Percentiles rank a stretch among this genome's conserved stretches.
phyloP scores from a whole-genome alignment of 2,113 vertebrate genomes.

The Nibea coibor region DNA sequence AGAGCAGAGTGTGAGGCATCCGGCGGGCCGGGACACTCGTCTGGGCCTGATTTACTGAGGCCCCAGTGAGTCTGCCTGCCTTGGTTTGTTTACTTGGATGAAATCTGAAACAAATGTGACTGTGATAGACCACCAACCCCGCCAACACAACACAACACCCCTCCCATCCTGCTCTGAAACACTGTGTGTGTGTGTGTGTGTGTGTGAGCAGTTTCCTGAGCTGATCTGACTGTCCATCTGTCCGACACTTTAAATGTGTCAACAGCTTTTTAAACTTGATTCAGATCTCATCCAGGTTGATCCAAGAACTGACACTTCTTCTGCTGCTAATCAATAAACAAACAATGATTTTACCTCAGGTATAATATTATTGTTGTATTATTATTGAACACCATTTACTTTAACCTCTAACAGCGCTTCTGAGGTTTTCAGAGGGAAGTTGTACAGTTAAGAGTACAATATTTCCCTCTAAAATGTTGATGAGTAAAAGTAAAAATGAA shows the following conservation, averaged over 20 bases:
- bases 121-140: slow-evolving; percentile 40
- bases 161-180: slow-evolving; percentile 3
- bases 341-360: no score
- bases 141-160: not conserved
- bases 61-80: slow-evolving; percentile 75
- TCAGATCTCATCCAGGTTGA: not conserved
- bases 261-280: not conserved
- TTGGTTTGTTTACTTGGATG: slow-evolving; percentile 70
- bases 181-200: not conserved
- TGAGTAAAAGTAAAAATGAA: no score
- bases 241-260: not conserved
- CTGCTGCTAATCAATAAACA: not conserved
- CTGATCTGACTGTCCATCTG: slow-evolving; percentile 4
- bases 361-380: no score
- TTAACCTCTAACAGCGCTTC: no score
- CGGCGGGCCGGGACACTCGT: slow-evolving; percentile 36
- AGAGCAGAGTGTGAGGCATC: slow-evolving; percentile 25
- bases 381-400: no score
- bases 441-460: no score
- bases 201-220: not conserved
- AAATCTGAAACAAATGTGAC: slow-evolving; percentile 80
- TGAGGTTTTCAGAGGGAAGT: no score
- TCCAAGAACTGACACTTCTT: not conserved
- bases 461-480: no score
- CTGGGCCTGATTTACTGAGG: slow-evolving; percentile 72